Evolutionary conservation across 2,888 invertebrate genomes (phyloP).

Genomic region (Volucella bombylans): DNA sequence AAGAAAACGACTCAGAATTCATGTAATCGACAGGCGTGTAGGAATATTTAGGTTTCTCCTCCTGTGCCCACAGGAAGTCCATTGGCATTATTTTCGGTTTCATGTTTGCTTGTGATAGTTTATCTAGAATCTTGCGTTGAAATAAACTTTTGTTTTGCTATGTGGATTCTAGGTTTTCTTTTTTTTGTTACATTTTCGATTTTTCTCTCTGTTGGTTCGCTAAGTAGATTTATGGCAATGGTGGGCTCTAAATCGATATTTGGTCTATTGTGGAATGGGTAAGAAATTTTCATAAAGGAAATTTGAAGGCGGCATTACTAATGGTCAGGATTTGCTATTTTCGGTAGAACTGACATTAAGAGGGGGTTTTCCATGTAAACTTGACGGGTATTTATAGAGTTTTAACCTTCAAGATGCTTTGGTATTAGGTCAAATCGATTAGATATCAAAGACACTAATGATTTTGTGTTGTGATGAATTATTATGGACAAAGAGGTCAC

Average conservation of each 20-base stretch:
- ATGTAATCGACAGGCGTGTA: constrained; percentile 57
- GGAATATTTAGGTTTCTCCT: constrained; percentile 45
- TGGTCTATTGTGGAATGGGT: constrained; percentile 1
- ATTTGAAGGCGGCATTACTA: background rate
- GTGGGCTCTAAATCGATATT: constrained; percentile 32
- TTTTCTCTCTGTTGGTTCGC: constrained; percentile 4
- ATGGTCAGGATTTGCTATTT: too few relatives aligned
- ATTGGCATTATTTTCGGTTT: constrained; percentile 62
- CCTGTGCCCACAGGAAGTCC: constrained; percentile 46
- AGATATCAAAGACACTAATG: too few relatives aligned
- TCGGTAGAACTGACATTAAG: background rate
- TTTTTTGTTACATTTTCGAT: background rate
- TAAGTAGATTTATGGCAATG: constrained; percentile 43
- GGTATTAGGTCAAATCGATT: too few relatives aligned
- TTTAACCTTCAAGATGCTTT: background rate
- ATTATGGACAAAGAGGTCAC: too few relatives aligned
- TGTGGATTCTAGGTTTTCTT: background rate
- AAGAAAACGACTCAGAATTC: background rate
- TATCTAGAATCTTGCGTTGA: constrained; percentile 63
- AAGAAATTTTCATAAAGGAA: background rate
- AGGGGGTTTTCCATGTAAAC: background rate
- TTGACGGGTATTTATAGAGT: constrained; percentile 15
- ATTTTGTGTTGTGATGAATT: too few relatives aligned
- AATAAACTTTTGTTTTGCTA: constrained; percentile 52
- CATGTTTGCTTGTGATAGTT: constrained; percentile 68